Base-by-base conservation (phyloP, 2,113 vertebrate genomes). In the Anolis sagrei region DNA sequence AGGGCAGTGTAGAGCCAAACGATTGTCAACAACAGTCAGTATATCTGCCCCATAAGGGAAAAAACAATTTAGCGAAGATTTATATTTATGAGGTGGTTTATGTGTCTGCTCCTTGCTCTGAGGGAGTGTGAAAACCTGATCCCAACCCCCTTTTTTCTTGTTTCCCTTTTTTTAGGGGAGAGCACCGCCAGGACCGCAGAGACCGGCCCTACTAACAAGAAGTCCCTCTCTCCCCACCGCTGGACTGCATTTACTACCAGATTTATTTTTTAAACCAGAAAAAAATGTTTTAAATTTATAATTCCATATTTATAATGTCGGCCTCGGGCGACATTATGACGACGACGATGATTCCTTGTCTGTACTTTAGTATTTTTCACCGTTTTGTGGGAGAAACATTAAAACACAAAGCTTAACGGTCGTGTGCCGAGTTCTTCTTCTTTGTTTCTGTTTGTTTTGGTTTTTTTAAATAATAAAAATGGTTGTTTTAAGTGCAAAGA, bases 211-310 rank as follows among this genome's bases (percentile, higher is more conserved):
- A 98, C 95, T 98, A 96, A 96, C 91, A 58, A 89, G 8, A 54
- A 54, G 14, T 54, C 85, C 81, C 39, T 61, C 10, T 61, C 36
- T 14, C 51, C 8, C 64, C 23, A 29, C 64, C 27, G 27, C 54
- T 23, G 89, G 89, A 93, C 97, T 96, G 95, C 96, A 94, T 95
- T 96, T 97, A 94, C 95, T 96, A 97, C 96, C 96, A 98, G 96
- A 97, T 97, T 97, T 96, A 95, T 97, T 97, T 98, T 98, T 98
- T 98, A 97, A 97, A 96, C 94, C 95, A 97, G 96, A 97, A 91
- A 97, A n/a, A 91, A 94, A 96, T 91, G 96, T 96, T 98, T 98
- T 98, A 98, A 97, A 98, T 97, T 98, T 98, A 97, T 98, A 97
- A 97, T 98, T 98, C 97, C 97, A 96, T 97, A 97, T 97, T 97